A percentile compares a stretch with the other conserved stretches of the same genome.
Conservation (phyloP, 2,113 vertebrate genomes). For the Neogobius melanostomus region DNA sequence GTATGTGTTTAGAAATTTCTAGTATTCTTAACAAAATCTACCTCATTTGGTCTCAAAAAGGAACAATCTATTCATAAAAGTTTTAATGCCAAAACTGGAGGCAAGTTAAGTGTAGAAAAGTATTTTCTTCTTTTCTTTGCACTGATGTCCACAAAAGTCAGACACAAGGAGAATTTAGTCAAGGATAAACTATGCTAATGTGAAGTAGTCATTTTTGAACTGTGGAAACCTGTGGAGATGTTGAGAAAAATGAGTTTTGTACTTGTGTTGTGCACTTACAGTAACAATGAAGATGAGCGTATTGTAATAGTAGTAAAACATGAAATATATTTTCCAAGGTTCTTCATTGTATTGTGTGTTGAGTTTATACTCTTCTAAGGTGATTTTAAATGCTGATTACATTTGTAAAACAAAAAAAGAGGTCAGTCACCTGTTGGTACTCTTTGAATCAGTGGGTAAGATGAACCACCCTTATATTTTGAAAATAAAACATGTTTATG, state of each 20-base stretch:
- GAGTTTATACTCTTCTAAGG: too few species aligned
- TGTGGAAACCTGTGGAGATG: background rate
- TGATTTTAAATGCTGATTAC: too few species aligned
- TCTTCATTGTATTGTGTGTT: too few species aligned
- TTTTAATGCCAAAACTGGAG: constrained; percentile 17
- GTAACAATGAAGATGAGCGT: too few species aligned
- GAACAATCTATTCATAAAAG: background rate
- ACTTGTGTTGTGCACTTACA: background rate
- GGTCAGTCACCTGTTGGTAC: too few species aligned
- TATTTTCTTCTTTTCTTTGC: too few species aligned
- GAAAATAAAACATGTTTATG: too few species aligned
- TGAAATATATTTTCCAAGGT: too few species aligned
- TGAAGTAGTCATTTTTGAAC: background rate
- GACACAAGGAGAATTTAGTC: background rate
- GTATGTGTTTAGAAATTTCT: constrained; percentile 22
- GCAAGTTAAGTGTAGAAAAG: constrained; percentile 31
- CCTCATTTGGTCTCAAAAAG: constrained; percentile 50
- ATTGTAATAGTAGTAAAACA: too few species aligned
- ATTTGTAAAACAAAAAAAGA: too few species aligned
- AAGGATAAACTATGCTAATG: background rate
- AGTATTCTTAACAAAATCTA: constrained; percentile 57
- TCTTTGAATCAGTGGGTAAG: too few species aligned
- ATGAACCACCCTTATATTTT: too few species aligned
- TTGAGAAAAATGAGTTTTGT: background rate
- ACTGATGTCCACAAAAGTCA: background rate